Evolutionary conservation across 2,113 vertebrate genomes (phyloP).

Genomic region (Leucosticte australis): DNA sequence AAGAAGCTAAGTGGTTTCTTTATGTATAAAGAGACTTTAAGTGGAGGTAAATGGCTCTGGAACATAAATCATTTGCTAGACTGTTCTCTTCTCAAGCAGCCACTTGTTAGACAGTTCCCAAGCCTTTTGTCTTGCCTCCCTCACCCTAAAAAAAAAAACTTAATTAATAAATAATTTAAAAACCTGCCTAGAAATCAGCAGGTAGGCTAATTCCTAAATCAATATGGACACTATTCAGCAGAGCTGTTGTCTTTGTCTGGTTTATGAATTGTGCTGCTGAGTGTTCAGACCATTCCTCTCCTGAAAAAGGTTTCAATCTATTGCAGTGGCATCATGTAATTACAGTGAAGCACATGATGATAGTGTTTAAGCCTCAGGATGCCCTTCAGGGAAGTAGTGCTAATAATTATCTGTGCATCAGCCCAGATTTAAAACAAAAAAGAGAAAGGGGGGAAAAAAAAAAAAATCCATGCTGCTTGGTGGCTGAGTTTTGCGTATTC

Average conservation of each 20-base stretch:
- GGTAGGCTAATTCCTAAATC: background rate
- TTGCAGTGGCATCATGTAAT: background rate
- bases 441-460: background rate
- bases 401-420: constrained; percentile 19
- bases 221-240: background rate
- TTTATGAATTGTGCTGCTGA: background rate
- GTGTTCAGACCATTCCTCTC: background rate
- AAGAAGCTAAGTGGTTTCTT: background rate
- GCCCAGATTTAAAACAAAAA: background rate
- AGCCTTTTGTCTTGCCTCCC: background rate
- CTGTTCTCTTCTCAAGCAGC: background rate
- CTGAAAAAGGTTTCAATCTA: background rate
- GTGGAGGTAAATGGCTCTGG: background rate
- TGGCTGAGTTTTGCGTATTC: background rate
- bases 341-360: constrained; percentile 13
- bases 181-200: background rate
- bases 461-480: constrained; percentile 3
- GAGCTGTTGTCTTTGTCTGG: background rate
- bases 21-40: background rate
- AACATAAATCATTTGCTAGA: background rate
- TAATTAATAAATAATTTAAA: background rate
- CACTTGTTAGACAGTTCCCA: background rate
- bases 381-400: constrained; percentile 21
- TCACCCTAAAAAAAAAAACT: accelerated
- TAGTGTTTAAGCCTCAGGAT: constrained; percentile 16